Base-by-base conservation (phyloP, 1,140 invertebrate species). In the Euschistus heros region DNA sequence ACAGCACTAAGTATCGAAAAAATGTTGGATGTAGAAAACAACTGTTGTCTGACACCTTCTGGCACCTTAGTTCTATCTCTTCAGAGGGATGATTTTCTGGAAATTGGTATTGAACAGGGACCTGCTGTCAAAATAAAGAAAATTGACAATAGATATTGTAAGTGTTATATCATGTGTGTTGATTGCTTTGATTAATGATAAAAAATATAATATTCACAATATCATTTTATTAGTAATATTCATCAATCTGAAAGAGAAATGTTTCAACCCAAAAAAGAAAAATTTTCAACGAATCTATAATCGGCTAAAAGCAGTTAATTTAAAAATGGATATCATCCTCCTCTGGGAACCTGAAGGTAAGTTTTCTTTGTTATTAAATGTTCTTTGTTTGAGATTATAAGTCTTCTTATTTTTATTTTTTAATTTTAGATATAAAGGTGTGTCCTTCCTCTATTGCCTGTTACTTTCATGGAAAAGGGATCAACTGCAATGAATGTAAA, bases 361-460 rank as follows among this genome's bases (percentile, higher is more conserved):
- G 62, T 27, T 68, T 22, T n/a, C 52, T 18, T 10, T 46, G 7
- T n/a, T 24, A 27, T n/a, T 65, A 4, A 44, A 10, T 18, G 1
- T 13, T 10, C 18, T 24, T 27, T 14, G n/a, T 33, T 7, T 30
- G 15, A 22, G 24, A 46, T 20, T 20, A 20, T 57, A 57, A 5
- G 7, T 26, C 46, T 13, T 44, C 57, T 67, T 55, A 44, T 60
- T 63, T 14, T 68, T 68, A 69, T 69, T 52, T 33, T 65, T 68
- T 68, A 68, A 72, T 73, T 70, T 30, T 63, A 79, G 76, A 76
- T 22, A 73, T 74, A 67, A 74, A 75, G 26, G 62, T 83, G 20
- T 84, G 82, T 69, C 81, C 82, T 59, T 84, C 82, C 17, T 83
- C 82, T 0, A 66, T 82, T 42, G 82, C 82, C 30, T 76, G 80